These are phyloP conservation scores for Bellardia bayeri DNA, from an alignment of 2,888 invertebrate genomes.

Conservation along the genomic window DNA sequence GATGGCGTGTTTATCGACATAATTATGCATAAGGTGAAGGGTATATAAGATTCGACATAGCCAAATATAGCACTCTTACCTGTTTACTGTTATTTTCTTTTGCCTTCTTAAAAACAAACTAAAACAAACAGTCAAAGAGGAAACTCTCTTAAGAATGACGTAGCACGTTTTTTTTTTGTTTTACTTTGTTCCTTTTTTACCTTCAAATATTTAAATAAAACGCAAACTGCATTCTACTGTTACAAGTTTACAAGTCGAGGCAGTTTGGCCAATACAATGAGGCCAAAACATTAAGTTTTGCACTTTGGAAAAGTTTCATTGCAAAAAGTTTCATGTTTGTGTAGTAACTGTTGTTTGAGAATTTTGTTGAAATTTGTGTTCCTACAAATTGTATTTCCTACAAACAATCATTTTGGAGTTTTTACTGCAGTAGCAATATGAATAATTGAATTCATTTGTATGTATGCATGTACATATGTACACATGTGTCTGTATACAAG, in stretches of 20 bases:
- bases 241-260: background rate
- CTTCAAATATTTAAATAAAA: background rate
- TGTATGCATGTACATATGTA: background rate
- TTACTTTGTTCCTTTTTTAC: constrained; percentile 6
- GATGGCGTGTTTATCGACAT: too few relatives aligned
- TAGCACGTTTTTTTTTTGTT: constrained; percentile 18
- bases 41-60: too few relatives aligned
- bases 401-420: background rate
- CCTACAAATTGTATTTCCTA: background rate
- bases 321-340: constrained; percentile 10
- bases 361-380: background rate
- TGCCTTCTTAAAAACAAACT: constrained; percentile 7
- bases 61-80: too few relatives aligned
- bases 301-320: constrained; percentile 1
- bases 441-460: too few relatives aligned
- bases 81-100: constrained; percentile 1
- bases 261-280: background rate
- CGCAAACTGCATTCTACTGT: background rate
- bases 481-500: background rate
- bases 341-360: background rate
- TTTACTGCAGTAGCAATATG: constrained; percentile 15
- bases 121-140: constrained; percentile 36
- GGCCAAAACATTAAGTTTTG: background rate
- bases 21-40: too few relatives aligned
- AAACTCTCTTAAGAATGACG: constrained; percentile 41